Conservation (phyloP, 2,888 invertebrate genomes). For the Eustalomyia histrio region DNA sequence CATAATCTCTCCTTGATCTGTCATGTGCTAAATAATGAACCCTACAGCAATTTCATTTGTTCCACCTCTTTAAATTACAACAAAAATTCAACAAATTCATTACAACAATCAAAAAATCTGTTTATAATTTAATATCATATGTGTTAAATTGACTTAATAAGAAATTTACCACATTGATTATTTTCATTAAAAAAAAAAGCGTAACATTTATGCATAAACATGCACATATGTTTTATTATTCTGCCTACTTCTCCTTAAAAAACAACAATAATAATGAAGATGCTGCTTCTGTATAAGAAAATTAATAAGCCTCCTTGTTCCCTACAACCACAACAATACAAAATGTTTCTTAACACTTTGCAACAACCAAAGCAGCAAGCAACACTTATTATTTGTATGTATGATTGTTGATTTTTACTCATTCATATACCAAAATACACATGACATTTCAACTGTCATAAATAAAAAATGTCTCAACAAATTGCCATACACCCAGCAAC, state of each 20-base stretch:
- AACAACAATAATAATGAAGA: conserved; percentile 27
- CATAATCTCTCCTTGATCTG: background rate
- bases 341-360: conserved; percentile 34
- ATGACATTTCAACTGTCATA: conserved; percentile 77
- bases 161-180: conserved; percentile 46
- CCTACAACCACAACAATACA: conserved; percentile 22
- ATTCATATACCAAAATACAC: conserved; percentile 18
- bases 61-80: background rate
- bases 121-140: conserved; percentile 53
- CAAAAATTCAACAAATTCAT: background rate
- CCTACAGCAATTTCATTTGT: background rate
- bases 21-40: background rate
- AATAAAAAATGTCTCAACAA: conserved; percentile 74
- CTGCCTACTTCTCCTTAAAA: background rate
- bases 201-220: conserved; percentile 17
- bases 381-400: background rate
- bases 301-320: conserved; percentile 50
- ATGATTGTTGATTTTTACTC: background rate
- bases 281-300: conserved; percentile 7
- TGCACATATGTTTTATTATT: conserved; percentile 45
- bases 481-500: conserved; percentile 47
- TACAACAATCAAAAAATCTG: conserved; percentile 36
- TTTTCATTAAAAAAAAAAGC: conserved; percentile 11
- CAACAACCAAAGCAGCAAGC: conserved; percentile 8
- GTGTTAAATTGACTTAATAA: conserved; percentile 55